A percentile compares a stretch with the other conserved stretches of the same genome.
Evolutionary conservation across 2,797 vertebrate genomes (phyloP).

Genomic region (Protonibea diacanthus): DNA sequence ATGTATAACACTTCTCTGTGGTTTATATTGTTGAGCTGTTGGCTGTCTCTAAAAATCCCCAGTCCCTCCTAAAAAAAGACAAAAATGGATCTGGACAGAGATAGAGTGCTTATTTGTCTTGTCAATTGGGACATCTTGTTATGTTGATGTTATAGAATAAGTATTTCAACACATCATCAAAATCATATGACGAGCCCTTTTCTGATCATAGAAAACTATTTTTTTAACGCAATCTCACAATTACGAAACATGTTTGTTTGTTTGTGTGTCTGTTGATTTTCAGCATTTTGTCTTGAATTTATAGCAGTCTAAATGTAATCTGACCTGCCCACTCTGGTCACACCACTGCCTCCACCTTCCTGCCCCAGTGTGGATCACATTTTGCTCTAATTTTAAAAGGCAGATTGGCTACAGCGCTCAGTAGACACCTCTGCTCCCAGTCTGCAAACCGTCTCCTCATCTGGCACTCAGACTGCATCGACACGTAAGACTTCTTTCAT

Average conservation of each 20-base stretch:
- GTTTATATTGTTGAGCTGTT: no score
- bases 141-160: neutral
- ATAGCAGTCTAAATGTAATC: slow-evolving; percentile 45
- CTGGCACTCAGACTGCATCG: neutral
- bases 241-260: neutral
- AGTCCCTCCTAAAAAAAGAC: no score
- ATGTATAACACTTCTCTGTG: no score
- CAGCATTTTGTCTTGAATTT: slow-evolving; percentile 28
- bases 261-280: neutral
- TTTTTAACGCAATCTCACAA: no score
- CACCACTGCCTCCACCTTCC: slow-evolving; percentile 47
- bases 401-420: slow-evolving; percentile 18
- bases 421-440: slow-evolving; percentile 21
- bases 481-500: slow-evolving; percentile 35
- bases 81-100: no score
- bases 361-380: slow-evolving; percentile 34
- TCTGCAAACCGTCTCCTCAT: slow-evolving; percentile 13
- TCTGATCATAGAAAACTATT: neutral
- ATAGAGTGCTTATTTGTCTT: neutral
- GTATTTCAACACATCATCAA: neutral
- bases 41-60: no score
- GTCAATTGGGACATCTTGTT: no score
- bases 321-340: slow-evolving; percentile 59
- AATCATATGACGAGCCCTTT: neutral
- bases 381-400: slow-evolving; percentile 61